Evolutionary conservation across 92 coral and sea anemone species (phyloP).

Genomic region (Metridium senile): DNA sequence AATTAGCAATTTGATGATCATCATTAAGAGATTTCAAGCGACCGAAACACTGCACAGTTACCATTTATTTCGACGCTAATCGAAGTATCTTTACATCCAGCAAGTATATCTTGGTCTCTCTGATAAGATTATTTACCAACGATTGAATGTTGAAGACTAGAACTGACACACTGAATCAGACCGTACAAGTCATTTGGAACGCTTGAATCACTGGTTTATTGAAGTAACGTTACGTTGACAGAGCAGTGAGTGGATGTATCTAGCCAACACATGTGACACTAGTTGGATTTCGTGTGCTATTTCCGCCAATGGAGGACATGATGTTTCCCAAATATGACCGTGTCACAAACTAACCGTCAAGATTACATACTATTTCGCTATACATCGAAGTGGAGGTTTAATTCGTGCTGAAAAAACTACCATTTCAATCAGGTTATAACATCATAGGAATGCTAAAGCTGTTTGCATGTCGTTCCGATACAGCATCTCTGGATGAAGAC

Average conservation of each 20-base stretch:
- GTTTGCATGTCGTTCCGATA: slow-evolving; percentile 71
- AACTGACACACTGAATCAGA: not conserved
- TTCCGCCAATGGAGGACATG: slow-evolving; percentile 24
- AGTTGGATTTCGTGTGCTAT: slow-evolving; percentile 18
- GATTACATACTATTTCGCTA: not conserved
- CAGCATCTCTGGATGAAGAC: slow-evolving; percentile 67
- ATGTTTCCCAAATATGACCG: slow-evolving; percentile 23
- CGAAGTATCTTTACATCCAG: not conserved
- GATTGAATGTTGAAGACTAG: slow-evolving; percentile 18
- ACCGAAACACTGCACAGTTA: not conserved
- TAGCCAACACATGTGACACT: slow-evolving; percentile 28
- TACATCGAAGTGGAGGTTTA: slow-evolving; percentile 7
- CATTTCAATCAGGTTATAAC: slow-evolving; percentile 10
- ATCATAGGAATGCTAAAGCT: slow-evolving; percentile 69
- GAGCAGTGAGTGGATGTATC: slow-evolving; percentile 8
- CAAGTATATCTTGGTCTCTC: not conserved
- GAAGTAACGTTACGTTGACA: not conserved
- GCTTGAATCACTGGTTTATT: not conserved
- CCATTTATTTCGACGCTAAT: not conserved
- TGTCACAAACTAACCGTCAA: not conserved
- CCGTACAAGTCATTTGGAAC: not conserved
- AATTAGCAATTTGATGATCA: slow-evolving; percentile 86
- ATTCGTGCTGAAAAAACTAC: slow-evolving; percentile 17
- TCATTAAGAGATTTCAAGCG: slow-evolving; percentile 25
- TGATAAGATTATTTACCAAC: slow-evolving; percentile 13